Evolutionary conservation across 2,888 invertebrate genomes (phyloP).

Genomic region (Tinea semifulvella): DNA sequence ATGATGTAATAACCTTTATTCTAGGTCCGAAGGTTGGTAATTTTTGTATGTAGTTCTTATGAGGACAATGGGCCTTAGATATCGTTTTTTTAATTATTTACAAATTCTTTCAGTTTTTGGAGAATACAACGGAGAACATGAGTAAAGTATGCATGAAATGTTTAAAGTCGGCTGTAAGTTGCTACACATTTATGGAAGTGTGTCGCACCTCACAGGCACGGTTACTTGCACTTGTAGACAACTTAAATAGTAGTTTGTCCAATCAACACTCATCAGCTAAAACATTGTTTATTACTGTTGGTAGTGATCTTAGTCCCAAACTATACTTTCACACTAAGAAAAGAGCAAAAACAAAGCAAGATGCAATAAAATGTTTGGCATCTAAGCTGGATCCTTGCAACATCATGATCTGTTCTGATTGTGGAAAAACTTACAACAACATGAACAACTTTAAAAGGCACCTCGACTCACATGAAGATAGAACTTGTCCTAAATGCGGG

Average conservation of each 20-base stretch:
- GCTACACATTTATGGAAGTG: conserved; percentile 34
- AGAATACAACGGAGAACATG: not conserved
- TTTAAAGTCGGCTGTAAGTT: conserved; percentile 27
- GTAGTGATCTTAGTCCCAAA: conserved; percentile 28
- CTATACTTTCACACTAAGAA: conserved; percentile 31
- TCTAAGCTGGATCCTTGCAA: conserved; percentile 32
- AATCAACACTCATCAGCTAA: conserved; percentile 23
- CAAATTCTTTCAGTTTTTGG: not conserved
- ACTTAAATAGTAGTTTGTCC: conserved; percentile 21
- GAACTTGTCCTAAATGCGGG: conserved; percentile 42
- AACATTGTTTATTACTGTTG: conserved; percentile 34
- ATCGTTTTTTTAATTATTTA: too few relatives aligned
- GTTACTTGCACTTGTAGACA: conserved; percentile 28
- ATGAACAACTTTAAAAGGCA: conserved; percentile 38
- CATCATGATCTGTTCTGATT: conserved; percentile 34
- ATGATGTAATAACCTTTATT: not conserved
- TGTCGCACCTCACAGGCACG: conserved; percentile 28
- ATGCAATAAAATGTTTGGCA: conserved; percentile 30
- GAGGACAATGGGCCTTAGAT: too few relatives aligned
- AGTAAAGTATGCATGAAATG: conserved; percentile 33
- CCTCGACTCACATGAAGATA: conserved; percentile 33
- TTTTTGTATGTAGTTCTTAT: not conserved
- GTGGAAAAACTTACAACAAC: conserved; percentile 40
- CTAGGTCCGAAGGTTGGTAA: not conserved
- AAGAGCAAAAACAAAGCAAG: conserved; percentile 19